Percentiles rank a stretch among this genome's conserved stretches.
Evolutionary conservation across 2,797 vertebrate genomes (phyloP).

Genomic region (Apogon talboti): DNA sequence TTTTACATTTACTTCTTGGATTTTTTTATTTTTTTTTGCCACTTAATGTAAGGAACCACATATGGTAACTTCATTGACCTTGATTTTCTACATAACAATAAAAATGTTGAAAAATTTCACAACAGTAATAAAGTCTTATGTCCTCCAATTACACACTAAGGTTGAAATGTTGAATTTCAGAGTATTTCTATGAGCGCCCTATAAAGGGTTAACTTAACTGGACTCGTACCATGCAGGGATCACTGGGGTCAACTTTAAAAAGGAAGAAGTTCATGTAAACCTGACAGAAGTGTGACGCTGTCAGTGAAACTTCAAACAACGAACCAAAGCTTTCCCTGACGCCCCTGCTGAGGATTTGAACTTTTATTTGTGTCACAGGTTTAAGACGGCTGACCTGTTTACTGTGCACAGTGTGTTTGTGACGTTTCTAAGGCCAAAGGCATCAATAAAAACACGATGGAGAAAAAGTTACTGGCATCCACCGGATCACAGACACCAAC

Average conservation of each 20-base stretch:
- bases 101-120: too few relatives aligned
- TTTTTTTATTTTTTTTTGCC: too few relatives aligned
- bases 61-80: too few relatives aligned
- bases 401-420: slow-evolving; percentile 27
- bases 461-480: slow-evolving; percentile 34
- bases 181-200: too few relatives aligned
- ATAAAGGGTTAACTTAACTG: slow-evolving; percentile 1
- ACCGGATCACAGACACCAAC: neutral
- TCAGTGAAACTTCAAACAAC: slow-evolving; percentile 60
- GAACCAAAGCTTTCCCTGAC: slow-evolving; percentile 3
- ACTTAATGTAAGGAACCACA: too few relatives aligned
- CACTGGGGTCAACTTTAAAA: slow-evolving; percentile 18
- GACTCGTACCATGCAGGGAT: slow-evolving; percentile 20
- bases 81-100: too few relatives aligned
- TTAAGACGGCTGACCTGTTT: slow-evolving; percentile 14
- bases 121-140: too few relatives aligned
- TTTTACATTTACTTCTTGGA: too few relatives aligned
- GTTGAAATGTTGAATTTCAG: too few relatives aligned
- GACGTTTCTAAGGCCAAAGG: slow-evolving; percentile 45
- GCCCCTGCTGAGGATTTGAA: slow-evolving; percentile 18
- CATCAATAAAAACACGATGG: slow-evolving; percentile 48
- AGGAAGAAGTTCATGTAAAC: slow-evolving; percentile 27
- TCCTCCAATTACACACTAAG: too few relatives aligned
- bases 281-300: slow-evolving; percentile 24
- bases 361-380: slow-evolving; percentile 20